Base-by-base conservation (phyloP, 2,888 invertebrate genomes). In the Keiferia lycopersicella region DNA sequence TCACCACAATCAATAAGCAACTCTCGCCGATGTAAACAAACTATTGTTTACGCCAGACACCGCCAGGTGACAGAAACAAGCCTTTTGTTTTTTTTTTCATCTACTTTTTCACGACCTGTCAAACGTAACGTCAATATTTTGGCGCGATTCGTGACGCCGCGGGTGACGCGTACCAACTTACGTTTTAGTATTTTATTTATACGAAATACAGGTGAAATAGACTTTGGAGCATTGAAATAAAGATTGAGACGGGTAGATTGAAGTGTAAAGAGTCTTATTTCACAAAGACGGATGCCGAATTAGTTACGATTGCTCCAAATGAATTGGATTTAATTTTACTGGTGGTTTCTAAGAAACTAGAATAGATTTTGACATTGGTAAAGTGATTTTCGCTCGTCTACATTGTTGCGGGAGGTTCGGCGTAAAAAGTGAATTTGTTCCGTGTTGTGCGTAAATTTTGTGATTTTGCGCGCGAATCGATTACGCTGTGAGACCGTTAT, bases 71-170 rank as follows among this genome's bases (percentile, higher is more conserved):
- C 77, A 74, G 73, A 74, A 78, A 83, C 81, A 80, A 80, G 79
- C 56, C 34, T 50, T 50, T 61, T 30, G 11, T 45, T 79, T 74
- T 71, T 68, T 53, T 69, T 62, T 61, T 69, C 22, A 30, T n/a
- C n/a, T 2, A 38, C 58, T 73, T 74, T 73, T 71, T 68, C 73
- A 68, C 69, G 71, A 84, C 64, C 84, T 85, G 85, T 85, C 86
- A 86, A 83, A 83, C 71, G 72, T 80, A 76, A 84, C 83, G 81
- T 85, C 84, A 86, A 85, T 86, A 86, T 86, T 86, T 84, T 83
- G 81, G 89, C 89, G 87, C 87, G 87, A 90, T 91, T 91, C 73
- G 90, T 68, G 73, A 82, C 90, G 89, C 91, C 74, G 87, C 83
- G 74, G 87, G 88, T 68, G 78, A 39, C 45, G 26, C 60, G 60